phyloP scores from a whole-genome alignment of 2,888 invertebrate species.

The Chironomus riparius region DNA sequence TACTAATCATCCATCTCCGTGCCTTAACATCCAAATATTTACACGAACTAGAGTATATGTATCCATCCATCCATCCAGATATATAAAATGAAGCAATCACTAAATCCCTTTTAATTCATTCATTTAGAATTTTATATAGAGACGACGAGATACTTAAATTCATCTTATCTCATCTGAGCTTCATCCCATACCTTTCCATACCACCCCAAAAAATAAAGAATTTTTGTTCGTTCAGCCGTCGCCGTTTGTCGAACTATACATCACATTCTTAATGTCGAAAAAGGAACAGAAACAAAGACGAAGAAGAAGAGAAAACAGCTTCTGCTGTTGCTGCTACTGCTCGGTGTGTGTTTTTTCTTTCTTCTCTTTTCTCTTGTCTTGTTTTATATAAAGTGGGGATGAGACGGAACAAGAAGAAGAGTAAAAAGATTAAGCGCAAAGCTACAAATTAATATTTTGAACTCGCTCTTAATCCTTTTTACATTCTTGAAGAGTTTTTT shows the following conservation, averaged over 20 bases:
- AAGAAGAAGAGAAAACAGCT: too few relatives aligned
- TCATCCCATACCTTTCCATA: not conserved
- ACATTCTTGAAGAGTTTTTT: constrained; percentile 26
- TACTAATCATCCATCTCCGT: too few relatives aligned
- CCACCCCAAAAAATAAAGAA: not conserved
- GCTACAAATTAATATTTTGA: constrained; percentile 28
- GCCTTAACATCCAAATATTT: too few relatives aligned
- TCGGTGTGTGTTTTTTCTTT: not conserved
- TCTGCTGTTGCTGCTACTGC: too few relatives aligned
- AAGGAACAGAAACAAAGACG: too few relatives aligned
- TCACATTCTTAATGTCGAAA: not conserved
- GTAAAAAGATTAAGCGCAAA: constrained; percentile 20
- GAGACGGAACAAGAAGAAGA: not conserved
- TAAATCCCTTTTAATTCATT: constrained; percentile 26
- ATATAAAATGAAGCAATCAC: not conserved
- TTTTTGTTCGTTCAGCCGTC: not conserved
- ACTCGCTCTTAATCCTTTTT: constrained; percentile 27
- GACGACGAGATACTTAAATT: constrained; percentile 17
- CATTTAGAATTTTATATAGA: constrained; percentile 18
- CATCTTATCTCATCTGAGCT: constrained; percentile 12
- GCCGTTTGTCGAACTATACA: not conserved
- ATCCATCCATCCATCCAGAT: not conserved
- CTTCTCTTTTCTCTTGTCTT: not conserved
- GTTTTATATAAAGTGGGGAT: not conserved
- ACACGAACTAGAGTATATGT: too few relatives aligned